These are phyloP conservation scores for Lasioglossum zephyrum DNA, from an alignment of 2,888 invertebrate species.

Conservation along the genomic window DNA sequence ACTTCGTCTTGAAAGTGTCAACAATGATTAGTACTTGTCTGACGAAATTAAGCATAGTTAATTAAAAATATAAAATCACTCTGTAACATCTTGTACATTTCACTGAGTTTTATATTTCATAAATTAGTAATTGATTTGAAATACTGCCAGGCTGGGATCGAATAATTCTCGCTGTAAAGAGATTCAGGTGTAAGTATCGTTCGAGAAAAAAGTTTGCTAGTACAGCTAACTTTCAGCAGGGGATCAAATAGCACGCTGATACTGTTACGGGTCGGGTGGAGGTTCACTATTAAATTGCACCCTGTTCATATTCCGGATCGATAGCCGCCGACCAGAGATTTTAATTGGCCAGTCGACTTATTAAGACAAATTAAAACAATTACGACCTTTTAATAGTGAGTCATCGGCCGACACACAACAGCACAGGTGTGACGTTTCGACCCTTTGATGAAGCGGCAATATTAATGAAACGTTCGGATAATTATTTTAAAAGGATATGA, in stretches of 20 bases:
- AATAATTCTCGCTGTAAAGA: background rate
- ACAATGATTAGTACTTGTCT: too few relatives aligned
- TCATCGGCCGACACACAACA: background rate
- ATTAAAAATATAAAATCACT: background rate
- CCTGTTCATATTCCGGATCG: background rate
- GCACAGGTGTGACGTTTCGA: background rate
- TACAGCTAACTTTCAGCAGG: background rate
- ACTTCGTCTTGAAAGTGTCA: too few relatives aligned
- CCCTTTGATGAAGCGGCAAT: background rate
- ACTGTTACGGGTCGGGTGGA: background rate
- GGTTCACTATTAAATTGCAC: conserved; percentile 9
- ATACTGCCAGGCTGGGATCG: background rate
- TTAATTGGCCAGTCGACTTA: conserved; percentile 4
- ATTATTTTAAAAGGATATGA: background rate
- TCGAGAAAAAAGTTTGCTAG: background rate
- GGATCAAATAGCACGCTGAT: conserved; percentile 6
- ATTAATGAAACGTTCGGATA: background rate
- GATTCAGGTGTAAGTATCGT: background rate
- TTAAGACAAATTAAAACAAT: conserved; percentile 9
- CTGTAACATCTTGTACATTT: background rate
- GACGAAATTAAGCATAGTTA: background rate
- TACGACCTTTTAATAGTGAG: background rate
- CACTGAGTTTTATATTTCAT: background rate
- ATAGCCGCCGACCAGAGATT: conserved; percentile 2
- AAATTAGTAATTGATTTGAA: background rate